Evolutionary conservation across 1,140 invertebrate genomes (phyloP).

Genomic region (Bombus haemorrhoidalis): DNA sequence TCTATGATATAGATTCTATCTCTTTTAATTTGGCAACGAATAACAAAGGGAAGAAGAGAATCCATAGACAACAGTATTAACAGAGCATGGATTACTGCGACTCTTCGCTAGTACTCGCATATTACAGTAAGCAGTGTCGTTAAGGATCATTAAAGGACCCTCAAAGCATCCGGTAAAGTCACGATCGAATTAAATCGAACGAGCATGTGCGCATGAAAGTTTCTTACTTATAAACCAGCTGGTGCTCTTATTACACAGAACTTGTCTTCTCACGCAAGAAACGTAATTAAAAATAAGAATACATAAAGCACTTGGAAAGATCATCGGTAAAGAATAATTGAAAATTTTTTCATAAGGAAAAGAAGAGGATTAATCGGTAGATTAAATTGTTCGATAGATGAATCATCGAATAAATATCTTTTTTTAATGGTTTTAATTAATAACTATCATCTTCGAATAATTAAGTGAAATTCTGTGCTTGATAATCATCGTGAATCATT

Average conservation of each 20-base stretch:
- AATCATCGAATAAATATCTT: too few relatives aligned
- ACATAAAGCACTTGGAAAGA: neutral
- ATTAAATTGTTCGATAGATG: too few relatives aligned
- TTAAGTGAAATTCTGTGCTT: neutral
- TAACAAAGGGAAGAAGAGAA: conserved; percentile 11
- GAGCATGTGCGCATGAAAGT: conserved; percentile 18
- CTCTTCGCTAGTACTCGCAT: conserved; percentile 38
- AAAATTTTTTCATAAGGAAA: neutral
- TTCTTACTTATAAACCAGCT: neutral
- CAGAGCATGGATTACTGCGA: conserved; percentile 30
- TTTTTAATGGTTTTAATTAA: too few relatives aligned
- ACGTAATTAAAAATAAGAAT: neutral
- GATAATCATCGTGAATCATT: neutral
- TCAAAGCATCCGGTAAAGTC: conserved; percentile 61
- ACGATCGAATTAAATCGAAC: conserved; percentile 60
- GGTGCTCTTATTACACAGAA: neutral
- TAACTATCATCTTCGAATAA: neutral
- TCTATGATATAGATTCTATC: neutral
- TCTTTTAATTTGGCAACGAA: neutral
- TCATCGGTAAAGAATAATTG: neutral
- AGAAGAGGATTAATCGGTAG: too few relatives aligned
- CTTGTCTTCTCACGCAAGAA: neutral
- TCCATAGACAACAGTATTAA: conserved; percentile 5
- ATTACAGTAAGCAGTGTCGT: conserved; percentile 48
- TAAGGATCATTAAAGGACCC: conserved; percentile 59